phyloP scores from a whole-genome alignment of 2,113 vertebrate species.

The Uropsilus gracilis region DNA sequence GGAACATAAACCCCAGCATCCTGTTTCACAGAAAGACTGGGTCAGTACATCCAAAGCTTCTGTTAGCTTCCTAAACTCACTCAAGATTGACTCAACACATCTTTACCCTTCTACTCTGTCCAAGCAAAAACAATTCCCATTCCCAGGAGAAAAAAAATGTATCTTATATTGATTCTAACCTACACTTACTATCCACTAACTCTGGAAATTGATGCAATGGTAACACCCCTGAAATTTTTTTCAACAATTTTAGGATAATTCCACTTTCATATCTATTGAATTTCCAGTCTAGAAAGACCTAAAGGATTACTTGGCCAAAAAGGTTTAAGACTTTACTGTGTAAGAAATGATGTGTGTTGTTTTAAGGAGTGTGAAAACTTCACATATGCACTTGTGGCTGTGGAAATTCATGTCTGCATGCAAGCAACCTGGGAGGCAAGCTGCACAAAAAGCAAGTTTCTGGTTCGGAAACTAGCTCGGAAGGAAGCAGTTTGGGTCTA shows the following conservation, averaged over 20 bases:
- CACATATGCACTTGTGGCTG: not conserved
- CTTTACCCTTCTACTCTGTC: not conserved
- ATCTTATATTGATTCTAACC: not conserved
- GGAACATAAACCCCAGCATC: not conserved
- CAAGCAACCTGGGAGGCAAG: not conserved
- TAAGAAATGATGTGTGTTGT: slow-evolving; percentile 26
- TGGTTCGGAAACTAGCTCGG: not conserved
- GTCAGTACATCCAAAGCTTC: not conserved
- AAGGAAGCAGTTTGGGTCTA: not conserved
- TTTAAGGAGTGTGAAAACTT: not conserved
- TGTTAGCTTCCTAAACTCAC: not conserved
- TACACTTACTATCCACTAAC: not conserved
- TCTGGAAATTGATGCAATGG: not conserved
- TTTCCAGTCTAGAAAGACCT: slow-evolving; percentile 21
- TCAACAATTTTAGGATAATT: not conserved
- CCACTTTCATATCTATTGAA: not conserved
- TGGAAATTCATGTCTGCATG: not conserved
- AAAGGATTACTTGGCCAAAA: slow-evolving; percentile 46
- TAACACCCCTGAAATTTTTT: not conserved
- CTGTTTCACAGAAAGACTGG: not conserved
- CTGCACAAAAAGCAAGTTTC: not conserved
- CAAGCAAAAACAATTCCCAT: not conserved
- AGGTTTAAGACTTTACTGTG: slow-evolving; percentile 7
- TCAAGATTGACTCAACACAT: not conserved
- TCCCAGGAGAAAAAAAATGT: not conserved